A percentile compares a stretch with the other conserved stretches of the same genome.
Evolutionary conservation across 2,888 invertebrate species (phyloP).

Genomic region (Rotaria socialis): DNA sequence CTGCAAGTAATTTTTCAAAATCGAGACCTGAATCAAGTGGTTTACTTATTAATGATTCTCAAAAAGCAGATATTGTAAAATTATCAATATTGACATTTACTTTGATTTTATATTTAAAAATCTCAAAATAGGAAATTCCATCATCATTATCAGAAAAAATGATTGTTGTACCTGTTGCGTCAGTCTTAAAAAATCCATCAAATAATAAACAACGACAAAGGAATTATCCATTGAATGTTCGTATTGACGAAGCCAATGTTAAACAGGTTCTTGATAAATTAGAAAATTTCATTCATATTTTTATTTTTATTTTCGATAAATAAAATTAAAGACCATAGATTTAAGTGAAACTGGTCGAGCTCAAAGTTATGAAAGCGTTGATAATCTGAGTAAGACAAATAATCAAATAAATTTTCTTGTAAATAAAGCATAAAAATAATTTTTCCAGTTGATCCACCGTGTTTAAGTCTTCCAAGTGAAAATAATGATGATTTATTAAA

Average conservation of each 20-base stretch:
- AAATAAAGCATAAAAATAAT: neutral
- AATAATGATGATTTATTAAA: neutral
- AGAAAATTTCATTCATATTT: neutral
- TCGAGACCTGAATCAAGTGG: neutral
- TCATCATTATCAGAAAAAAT: neutral
- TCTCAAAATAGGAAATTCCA: neutral
- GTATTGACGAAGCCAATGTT: neutral
- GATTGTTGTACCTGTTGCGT: neutral
- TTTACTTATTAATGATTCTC: neutral
- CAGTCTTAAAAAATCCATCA: neutral
- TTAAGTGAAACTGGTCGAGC: neutral
- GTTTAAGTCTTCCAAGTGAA: neutral
- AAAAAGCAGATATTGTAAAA: neutral
- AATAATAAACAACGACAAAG: neutral
- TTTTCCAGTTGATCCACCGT: neutral
- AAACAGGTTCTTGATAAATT: neutral
- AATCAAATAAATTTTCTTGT: neutral
- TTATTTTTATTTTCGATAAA: neutral
- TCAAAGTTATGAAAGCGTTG: neutral
- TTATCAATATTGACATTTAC: too few relatives aligned
- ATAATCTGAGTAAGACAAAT: neutral
- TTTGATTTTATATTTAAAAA: too few relatives aligned
- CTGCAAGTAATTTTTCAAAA: constrained; percentile 34
- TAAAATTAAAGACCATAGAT: neutral
- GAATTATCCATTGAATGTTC: constrained; percentile 4